A percentile compares a stretch with the other conserved stretches of the same genome.
Evolutionary conservation across 1,140 invertebrate species (phyloP).

Genomic region (Hesperophylax magnus): DNA sequence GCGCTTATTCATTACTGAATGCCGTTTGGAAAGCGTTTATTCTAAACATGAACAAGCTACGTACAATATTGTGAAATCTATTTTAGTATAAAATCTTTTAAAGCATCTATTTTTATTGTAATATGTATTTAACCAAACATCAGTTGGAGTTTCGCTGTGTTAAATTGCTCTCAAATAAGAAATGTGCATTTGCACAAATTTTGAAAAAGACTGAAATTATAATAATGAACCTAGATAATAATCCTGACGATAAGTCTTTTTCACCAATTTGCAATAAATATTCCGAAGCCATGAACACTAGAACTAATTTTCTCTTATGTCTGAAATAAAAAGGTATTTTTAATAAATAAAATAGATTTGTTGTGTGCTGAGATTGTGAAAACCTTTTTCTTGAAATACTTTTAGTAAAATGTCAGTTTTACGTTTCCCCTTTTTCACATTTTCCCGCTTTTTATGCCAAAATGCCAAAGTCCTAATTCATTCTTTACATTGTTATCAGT

Average conservation of each 20-base stretch:
- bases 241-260: conserved; percentile 21
- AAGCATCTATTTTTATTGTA: conserved; percentile 9
- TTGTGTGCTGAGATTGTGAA: not conserved
- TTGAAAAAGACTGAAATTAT: conserved; percentile 52
- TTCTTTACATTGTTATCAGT: too few relatives aligned
- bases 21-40: not conserved
- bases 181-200: conserved; percentile 47
- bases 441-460: too few relatives aligned
- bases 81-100: conserved; percentile 11
- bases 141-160: conserved; percentile 17
- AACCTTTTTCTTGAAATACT: not conserved
- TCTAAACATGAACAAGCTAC: conserved; percentile 1
- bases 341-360: not conserved
- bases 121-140: conserved; percentile 12
- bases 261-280: not conserved
- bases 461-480: too few relatives aligned
- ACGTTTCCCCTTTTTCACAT: not conserved
- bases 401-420: not conserved
- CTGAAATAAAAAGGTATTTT: not conserved
- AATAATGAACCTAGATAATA: conserved; percentile 12
- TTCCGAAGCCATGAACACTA: not conserved
- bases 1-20: not conserved
- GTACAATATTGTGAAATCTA: not conserved
- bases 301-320: not conserved
- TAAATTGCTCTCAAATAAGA: conserved; percentile 45